Conservation (phyloP, 2,888 invertebrate genomes). For the Eupithecia tripunctaria region DNA sequence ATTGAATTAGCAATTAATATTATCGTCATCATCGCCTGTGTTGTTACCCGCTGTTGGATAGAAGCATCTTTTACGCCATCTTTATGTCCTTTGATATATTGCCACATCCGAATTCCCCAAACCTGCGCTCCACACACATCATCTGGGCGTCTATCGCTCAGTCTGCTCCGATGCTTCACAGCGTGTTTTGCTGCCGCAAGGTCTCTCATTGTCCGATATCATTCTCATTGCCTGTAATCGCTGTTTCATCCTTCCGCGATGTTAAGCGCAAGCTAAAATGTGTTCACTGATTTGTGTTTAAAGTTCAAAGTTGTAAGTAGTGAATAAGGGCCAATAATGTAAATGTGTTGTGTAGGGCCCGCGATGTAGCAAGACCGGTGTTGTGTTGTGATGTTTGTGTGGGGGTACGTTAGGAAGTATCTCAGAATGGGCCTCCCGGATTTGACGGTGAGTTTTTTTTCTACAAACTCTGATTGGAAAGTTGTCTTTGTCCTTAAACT, state of each 20-base stretch:
- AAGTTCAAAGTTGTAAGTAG: not conserved
- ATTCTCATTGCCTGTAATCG: conserved; percentile 27
- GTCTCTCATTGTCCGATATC: conserved; percentile 53
- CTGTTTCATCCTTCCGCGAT: not conserved
- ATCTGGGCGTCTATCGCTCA: conserved; percentile 53
- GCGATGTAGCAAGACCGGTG: conserved; percentile 52
- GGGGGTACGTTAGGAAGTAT: conserved; percentile 68
- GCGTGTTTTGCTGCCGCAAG: conserved; percentile 81
- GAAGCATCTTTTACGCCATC: too few relatives aligned
- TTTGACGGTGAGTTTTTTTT: conserved; percentile 73
- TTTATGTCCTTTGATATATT: too few relatives aligned
- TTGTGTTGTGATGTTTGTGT: conserved; percentile 75
- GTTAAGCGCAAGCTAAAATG: not conserved
- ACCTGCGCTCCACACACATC: conserved; percentile 26
- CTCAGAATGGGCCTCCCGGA: conserved; percentile 79
- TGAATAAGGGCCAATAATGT: conserved; percentile 35
- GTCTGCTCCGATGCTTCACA: conserved; percentile 76
- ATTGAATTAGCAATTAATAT: too few relatives aligned
- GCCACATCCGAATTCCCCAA: conserved; percentile 53
- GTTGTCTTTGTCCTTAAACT: not conserved
- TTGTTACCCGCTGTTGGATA: too few relatives aligned
- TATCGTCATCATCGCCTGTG: too few relatives aligned
- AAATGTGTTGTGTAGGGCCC: conserved; percentile 38
- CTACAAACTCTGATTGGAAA: not conserved
- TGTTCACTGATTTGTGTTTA: not conserved